phyloP scores from a whole-genome alignment of 2,888 invertebrate species.

The Desoria tigrina region DNA sequence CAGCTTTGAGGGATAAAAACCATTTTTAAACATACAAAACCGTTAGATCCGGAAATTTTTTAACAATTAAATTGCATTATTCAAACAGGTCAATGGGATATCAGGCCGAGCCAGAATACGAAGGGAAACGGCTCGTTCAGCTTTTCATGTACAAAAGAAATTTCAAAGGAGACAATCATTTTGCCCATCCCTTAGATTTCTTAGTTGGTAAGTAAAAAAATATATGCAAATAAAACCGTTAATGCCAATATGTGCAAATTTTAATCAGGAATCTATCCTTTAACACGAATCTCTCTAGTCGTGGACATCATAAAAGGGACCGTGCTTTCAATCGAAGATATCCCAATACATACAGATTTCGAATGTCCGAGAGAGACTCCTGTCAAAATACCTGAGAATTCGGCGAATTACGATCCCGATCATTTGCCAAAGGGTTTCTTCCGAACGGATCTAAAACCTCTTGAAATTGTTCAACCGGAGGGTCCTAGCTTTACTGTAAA shows the following conservation, averaged over 20 bases:
- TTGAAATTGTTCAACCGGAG: conserved; percentile 42
- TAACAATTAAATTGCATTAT: too few relatives aligned
- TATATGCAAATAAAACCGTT: too few relatives aligned
- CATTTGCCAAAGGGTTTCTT: conserved; percentile 23
- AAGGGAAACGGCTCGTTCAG: conserved; percentile 42
- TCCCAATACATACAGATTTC: conserved; percentile 42
- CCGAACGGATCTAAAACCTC: conserved; percentile 44
- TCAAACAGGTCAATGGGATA: conserved; percentile 44
- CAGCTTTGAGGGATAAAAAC: too few relatives aligned
- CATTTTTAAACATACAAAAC: too few relatives aligned
- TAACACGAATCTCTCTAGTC: too few relatives aligned
- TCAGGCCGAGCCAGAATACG: conserved; percentile 43
- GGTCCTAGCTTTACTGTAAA: conserved; percentile 49
- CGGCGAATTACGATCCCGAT: conserved; percentile 45
- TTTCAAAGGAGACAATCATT: conserved; percentile 47
- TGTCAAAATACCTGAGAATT: conserved; percentile 27
- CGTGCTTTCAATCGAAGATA: conserved; percentile 44
- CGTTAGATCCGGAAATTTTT: too few relatives aligned
- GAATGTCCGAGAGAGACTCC: conserved; percentile 8
- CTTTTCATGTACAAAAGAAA: conserved; percentile 47
- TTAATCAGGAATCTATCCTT: too few relatives aligned
- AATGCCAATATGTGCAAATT: too few relatives aligned
- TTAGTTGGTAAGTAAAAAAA: conserved; percentile 39
- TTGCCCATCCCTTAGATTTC: conserved; percentile 48
- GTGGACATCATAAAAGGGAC: conserved; percentile 41